Conservation (phyloP, 2,797 vertebrate species). For the Hoplostethus mediterraneus region DNA sequence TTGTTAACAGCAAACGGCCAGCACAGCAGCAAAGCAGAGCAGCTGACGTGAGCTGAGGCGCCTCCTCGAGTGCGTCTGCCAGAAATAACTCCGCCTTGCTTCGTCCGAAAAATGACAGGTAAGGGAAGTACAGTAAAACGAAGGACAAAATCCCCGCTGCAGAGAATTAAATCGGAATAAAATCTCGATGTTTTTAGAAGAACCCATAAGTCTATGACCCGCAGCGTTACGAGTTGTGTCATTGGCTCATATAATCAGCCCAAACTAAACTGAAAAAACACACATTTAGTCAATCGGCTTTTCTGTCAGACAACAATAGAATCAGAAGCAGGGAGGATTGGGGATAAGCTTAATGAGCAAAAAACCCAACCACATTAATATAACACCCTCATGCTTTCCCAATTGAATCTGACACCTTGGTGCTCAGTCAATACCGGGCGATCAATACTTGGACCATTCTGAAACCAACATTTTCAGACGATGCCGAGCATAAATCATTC, state of each 20-base stretch:
- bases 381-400: slow-evolving; percentile 47
- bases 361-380: slow-evolving; percentile 46
- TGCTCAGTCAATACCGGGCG: slow-evolving; percentile 67
- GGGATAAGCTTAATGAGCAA: slow-evolving; percentile 53
- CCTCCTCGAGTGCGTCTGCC: too few species aligned
- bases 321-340: slow-evolving; percentile 1
- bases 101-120: too few species aligned
- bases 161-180: slow-evolving; percentile 13
- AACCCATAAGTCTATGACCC: background rate
- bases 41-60: too few species aligned
- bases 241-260: background rate
- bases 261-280: slow-evolving; percentile 27
- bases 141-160: slow-evolving; percentile 1
- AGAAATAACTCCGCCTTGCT: too few species aligned
- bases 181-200: slow-evolving; percentile 18
- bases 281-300: slow-evolving; percentile 12
- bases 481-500: slow-evolving; percentile 75
- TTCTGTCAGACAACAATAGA: slow-evolving; percentile 38
- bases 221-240: slow-evolving; percentile 25
- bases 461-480: slow-evolving; percentile 76
- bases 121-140: background rate
- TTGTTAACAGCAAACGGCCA: too few species aligned
- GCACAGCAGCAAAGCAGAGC: too few species aligned
- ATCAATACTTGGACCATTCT: slow-evolving; percentile 71
- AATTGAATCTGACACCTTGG: slow-evolving; percentile 69